Evolutionary conservation across 2,113 vertebrate genomes (phyloP).

Genomic region (Hystrix brachyura): DNA sequence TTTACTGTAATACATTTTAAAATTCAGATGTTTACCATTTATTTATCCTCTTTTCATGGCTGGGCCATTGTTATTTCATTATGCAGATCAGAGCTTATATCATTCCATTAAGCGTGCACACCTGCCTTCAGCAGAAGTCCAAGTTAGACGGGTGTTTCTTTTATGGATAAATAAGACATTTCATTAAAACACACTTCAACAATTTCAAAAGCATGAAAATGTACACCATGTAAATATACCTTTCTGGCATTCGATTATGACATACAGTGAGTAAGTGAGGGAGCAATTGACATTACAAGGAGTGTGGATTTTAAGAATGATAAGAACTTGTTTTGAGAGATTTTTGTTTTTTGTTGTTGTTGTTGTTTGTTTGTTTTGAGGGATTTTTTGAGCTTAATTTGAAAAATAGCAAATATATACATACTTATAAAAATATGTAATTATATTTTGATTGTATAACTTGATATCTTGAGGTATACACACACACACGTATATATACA

Average conservation of each 20-base stretch:
- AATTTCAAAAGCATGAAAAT: background rate
- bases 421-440: background rate
- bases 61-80: background rate
- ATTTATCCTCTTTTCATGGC: background rate
- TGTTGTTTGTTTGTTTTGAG: too few relatives aligned
- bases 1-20: too few relatives aligned
- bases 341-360: too few relatives aligned
- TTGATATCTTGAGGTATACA: background rate
- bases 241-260: background rate
- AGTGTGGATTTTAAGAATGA: background rate
- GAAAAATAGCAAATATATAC: too few relatives aligned
- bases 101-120: background rate
- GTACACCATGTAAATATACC: background rate
- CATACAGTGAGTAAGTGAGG: background rate
- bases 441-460: background rate
- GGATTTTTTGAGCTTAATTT: background rate
- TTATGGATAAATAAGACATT: background rate
- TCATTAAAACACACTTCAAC: background rate
- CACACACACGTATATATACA: too few relatives aligned
- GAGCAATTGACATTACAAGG: background rate
- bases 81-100: background rate
- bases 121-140: background rate
- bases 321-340: background rate
- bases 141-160: background rate
- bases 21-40: too few relatives aligned